Base-by-base conservation (phyloP, 23 tunicate genomes). In the Oikopleura albicans region DNA sequence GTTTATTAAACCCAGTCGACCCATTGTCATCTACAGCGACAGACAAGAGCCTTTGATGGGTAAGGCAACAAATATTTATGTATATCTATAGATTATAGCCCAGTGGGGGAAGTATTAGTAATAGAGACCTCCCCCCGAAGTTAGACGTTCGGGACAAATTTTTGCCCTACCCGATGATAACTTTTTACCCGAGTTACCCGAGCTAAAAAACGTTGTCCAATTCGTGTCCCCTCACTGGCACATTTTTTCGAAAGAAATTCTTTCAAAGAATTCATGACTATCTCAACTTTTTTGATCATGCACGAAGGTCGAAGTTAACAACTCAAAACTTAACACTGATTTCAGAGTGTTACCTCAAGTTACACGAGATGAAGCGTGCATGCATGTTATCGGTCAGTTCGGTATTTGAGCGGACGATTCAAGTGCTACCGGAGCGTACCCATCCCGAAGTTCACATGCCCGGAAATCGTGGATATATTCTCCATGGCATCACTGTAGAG, bases 1-100 rank as follows among this genome's bases (percentile, higher is more conserved):
- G 40, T 39, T 85, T 33, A 75, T 94, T 0, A 89, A 87, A 0
- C 84, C 85, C 1, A 90, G 96, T 1, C 84, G 90, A 57, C 98
- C 98, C 35, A 90, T 94, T 75, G 98, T 89, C 0, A 86, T 94
- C 39, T 90, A 90, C 85, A 86, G 84, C 56, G 98, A 94, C 85
- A 41, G 89, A 76, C 83, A 85, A 41, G 98, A 94, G 87, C 95
- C 98, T 33, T 75, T 94, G n/a, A 94, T 94, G 98, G 86, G 86
- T 33, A 57, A 83, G 0, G 95, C 91, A 28, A 49, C 63, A 22
- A 49, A 8, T 49, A 22, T 49, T 49, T 49, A 8, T 49, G 63
- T 8, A 49, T 22, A 49, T 49, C 22, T 49, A 22, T 49, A 49
- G 22, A 49, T 49, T 49, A 22, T 49, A 8, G 22, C 12, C 63